Conservation (phyloP, 2,888 invertebrate genomes). For the Chymomyza procnemis region DNA sequence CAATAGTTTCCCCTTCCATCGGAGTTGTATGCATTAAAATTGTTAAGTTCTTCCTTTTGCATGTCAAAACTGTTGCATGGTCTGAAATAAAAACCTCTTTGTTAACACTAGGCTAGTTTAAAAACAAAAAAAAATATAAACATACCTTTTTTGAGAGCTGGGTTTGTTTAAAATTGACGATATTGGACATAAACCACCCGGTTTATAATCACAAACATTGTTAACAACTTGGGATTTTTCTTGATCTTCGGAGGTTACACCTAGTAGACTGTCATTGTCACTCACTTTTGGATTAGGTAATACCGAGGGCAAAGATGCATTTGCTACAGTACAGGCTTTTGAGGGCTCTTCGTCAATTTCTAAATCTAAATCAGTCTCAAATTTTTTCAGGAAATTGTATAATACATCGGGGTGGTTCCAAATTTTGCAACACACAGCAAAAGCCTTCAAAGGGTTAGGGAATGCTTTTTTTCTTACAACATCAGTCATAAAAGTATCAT, state of each 20-base stretch:
- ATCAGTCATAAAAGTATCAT: conserved; percentile 95
- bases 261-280: not conserved
- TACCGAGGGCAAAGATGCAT: conserved; percentile 51
- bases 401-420: conserved; percentile 97
- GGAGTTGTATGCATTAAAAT: conserved; percentile 28
- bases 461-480: conserved; percentile 91
- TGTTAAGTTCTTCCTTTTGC: conserved; percentile 50
- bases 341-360: conserved; percentile 85
- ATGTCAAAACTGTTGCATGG: conserved; percentile 22
- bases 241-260: not conserved
- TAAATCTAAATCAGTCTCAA: conserved; percentile 87
- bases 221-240: conserved; percentile 1
- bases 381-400: conserved; percentile 91
- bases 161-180: conserved; percentile 40
- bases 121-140: not conserved
- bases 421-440: conserved; percentile 98
- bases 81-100: not conserved
- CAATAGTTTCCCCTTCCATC: conserved; percentile 62
- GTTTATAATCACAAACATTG: conserved; percentile 24
- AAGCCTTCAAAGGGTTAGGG: conserved; percentile 97
- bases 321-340: conserved; percentile 45
- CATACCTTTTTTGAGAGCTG: conserved; percentile 49
- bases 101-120: not conserved
- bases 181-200: conserved; percentile 21
- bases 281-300: not conserved